Conservation (phyloP, 2,888 invertebrate species). For the Rhyacophila evoluta region DNA sequence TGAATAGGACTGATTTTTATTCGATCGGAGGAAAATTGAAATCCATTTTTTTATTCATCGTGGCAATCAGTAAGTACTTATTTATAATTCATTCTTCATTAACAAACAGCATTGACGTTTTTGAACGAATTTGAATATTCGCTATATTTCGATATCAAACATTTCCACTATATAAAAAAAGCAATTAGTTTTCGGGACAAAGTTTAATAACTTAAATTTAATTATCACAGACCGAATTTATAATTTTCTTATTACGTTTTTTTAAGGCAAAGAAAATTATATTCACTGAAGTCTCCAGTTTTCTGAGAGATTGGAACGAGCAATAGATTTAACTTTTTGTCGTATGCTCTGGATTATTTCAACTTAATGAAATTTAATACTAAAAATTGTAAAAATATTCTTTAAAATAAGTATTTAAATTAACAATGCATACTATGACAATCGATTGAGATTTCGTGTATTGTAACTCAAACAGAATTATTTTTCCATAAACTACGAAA, state of each 20-base stretch:
- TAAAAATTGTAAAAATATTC: no score
- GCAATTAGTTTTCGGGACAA: neutral
- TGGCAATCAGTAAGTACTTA: neutral
- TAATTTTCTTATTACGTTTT: neutral
- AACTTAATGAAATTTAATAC: no score
- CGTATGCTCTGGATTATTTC: no score
- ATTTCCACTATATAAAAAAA: neutral
- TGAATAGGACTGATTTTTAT: constrained; percentile 1
- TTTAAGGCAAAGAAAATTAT: neutral
- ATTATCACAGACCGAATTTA: neutral
- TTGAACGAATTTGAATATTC: neutral
- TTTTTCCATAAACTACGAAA: no score
- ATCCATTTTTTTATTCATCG: neutral
- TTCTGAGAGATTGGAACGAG: no score
- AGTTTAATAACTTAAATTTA: neutral
- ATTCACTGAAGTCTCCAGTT: no score
- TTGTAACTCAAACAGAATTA: no score
- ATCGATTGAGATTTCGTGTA: no score
- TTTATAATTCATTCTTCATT: neutral
- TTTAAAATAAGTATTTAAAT: no score
- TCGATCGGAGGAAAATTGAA: neutral
- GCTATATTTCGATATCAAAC: neutral
- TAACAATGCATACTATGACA: no score
- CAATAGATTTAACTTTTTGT: no score
- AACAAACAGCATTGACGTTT: neutral